phyloP scores from a whole-genome alignment of 2,797 vertebrate species.

The Acrocephalus scirpaceus region DNA sequence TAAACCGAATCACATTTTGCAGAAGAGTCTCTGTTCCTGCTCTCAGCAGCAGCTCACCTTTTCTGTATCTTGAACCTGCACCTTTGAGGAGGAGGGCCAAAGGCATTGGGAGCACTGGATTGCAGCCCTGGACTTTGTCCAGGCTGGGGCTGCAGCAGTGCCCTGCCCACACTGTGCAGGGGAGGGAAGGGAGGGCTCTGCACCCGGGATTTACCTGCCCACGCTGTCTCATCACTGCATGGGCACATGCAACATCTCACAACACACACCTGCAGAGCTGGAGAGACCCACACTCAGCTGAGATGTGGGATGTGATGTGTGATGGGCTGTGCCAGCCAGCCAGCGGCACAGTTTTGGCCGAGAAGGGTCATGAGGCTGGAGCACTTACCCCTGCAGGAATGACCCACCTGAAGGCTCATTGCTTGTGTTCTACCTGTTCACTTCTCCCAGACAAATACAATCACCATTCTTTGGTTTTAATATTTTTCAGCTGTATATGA shows the following conservation, averaged over 20 bases:
- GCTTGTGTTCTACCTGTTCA: neutral
- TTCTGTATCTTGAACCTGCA: neutral
- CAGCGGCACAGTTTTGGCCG: neutral
- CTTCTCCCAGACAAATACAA: neutral
- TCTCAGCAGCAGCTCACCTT: neutral
- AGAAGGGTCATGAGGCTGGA: neutral
- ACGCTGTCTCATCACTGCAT: accelerated
- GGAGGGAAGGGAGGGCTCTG: neutral
- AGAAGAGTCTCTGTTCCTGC: neutral
- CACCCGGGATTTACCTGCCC: neutral
- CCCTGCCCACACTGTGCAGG: accelerated
- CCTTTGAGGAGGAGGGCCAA: neutral
- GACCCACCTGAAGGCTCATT: neutral
- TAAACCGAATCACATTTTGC: neutral
- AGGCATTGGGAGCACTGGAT: neutral
- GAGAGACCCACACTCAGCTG: neutral
- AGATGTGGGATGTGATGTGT: neutral
- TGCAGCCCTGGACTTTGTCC: neutral
- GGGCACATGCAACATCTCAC: neutral
- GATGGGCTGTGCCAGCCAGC: neutral
- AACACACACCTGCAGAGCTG: neutral
- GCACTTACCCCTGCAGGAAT: neutral
- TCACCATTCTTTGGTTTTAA: neutral
- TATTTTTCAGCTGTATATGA: neutral
- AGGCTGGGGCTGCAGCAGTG: neutral